These are phyloP conservation scores for Babylonia areolata DNA, from an alignment of 1,140 invertebrate genomes.

Conservation along the genomic window DNA sequence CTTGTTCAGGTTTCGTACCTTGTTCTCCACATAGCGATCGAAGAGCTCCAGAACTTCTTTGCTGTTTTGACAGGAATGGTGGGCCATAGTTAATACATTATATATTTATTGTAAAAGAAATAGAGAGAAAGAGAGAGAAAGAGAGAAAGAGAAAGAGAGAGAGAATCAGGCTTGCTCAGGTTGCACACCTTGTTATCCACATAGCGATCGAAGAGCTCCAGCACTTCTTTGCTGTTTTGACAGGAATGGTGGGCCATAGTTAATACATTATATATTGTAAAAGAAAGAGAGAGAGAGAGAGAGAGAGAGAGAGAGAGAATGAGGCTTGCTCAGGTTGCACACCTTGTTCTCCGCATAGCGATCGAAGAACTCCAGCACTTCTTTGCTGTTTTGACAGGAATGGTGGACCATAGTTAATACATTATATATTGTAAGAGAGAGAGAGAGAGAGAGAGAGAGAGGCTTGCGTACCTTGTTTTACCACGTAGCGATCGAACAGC, in stretches of 20 bases:
- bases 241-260: background rate
- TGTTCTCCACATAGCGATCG: slow-evolving; percentile 65
- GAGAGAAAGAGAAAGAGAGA: too few species aligned
- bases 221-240: slow-evolving; percentile 57
- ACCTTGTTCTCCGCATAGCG: slow-evolving; percentile 63
- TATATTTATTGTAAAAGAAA: background rate
- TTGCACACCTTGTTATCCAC: slow-evolving; percentile 57
- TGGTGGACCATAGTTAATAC: background rate
- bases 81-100: background rate
- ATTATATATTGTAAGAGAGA: background rate
- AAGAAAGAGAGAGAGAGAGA: too few species aligned
- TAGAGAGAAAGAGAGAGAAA: too few species aligned
- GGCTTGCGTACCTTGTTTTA: slow-evolving; percentile 56
- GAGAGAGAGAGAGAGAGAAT: too few species aligned
- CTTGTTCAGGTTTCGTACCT: slow-evolving; percentile 61
- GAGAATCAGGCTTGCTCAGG: slow-evolving; percentile 47
- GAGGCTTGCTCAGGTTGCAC: slow-evolving; percentile 52
- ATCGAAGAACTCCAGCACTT: slow-evolving; percentile 64
- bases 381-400: slow-evolving; percentile 47
- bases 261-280: background rate
- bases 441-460: too few species aligned
- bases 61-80: slow-evolving; percentile 45
- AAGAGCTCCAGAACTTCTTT: slow-evolving; percentile 66
- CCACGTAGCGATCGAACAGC: slow-evolving; percentile 66
- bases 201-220: slow-evolving; percentile 66